Evolutionary conservation across 2,888 invertebrate genomes (phyloP).

Genomic region (Diploptera punctata): DNA sequence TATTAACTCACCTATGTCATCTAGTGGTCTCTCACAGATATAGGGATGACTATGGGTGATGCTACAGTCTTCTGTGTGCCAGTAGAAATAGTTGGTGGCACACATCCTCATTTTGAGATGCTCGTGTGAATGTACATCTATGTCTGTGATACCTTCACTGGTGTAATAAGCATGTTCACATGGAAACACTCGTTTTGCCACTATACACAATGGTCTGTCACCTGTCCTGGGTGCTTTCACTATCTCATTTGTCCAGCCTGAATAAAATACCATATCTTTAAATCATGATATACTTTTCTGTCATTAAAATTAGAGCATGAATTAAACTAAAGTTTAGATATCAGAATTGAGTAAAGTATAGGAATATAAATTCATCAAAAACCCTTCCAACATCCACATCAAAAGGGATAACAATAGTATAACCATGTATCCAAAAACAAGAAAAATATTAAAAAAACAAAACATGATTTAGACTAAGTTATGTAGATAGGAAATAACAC

Average conservation of each 20-base stretch:
- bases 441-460: too few species aligned
- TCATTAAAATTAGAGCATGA: too few species aligned
- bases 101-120: slow-evolving; percentile 46
- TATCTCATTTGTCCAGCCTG: slow-evolving; percentile 35
- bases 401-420: too few species aligned
- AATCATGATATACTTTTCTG: too few species aligned
- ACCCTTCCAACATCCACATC: too few species aligned
- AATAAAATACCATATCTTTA: too few species aligned
- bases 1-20: slow-evolving; percentile 58
- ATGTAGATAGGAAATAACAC: too few species aligned
- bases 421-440: too few species aligned
- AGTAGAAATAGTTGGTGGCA: slow-evolving; percentile 57
- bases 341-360: too few species aligned
- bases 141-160: slow-evolving; percentile 43
- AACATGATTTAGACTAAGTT: too few species aligned
- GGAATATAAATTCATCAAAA: too few species aligned
- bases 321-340: too few species aligned
- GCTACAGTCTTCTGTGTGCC: slow-evolving; percentile 58
- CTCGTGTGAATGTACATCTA: slow-evolving; percentile 24
- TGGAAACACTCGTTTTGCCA: slow-evolving; percentile 54
- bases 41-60: slow-evolving; percentile 54
- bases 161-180: slow-evolving; percentile 50
- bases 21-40: slow-evolving; percentile 59
- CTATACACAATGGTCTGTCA: slow-evolving; percentile 49
- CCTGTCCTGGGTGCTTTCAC: slow-evolving; percentile 5